These are phyloP conservation scores for Microcebus murinus DNA, from an alignment of 2,113 vertebrate species.

Conservation along the genomic window DNA sequence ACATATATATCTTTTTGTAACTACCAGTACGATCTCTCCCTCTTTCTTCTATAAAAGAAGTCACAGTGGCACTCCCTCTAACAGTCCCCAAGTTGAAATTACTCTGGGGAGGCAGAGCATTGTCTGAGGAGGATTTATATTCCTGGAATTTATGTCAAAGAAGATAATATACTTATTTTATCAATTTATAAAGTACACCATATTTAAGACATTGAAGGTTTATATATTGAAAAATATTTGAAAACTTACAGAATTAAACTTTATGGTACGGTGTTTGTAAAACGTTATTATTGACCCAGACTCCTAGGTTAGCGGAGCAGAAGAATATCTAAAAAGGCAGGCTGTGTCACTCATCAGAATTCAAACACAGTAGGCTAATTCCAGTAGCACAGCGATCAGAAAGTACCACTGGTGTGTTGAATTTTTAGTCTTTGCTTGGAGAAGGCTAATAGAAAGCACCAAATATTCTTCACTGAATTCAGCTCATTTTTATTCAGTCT, in stretches of 20 bases:
- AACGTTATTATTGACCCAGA: background rate
- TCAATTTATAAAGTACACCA: background rate
- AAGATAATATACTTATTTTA: background rate
- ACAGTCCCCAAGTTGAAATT: background rate
- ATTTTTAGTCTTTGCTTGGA: background rate
- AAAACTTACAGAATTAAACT: background rate
- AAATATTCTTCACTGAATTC: accelerated
- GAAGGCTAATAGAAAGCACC: background rate
- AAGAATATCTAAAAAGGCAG: background rate
- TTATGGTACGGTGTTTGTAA: background rate
- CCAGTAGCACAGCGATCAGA: background rate
- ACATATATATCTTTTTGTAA: background rate
- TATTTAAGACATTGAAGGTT: background rate
- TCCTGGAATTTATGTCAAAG: background rate
- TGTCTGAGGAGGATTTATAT: background rate
- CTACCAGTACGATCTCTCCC: background rate
- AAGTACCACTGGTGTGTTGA: background rate
- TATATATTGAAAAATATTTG: background rate
- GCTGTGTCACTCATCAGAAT: accelerated
- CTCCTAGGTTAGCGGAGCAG: no score
- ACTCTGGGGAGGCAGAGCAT: background rate
- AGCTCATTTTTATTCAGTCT: background rate
- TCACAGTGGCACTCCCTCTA: background rate
- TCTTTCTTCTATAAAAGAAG: background rate
- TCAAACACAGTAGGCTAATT: accelerated